Base-by-base conservation (phyloP, 1,140 invertebrate species). In the Drosophila athabasca region DNA sequence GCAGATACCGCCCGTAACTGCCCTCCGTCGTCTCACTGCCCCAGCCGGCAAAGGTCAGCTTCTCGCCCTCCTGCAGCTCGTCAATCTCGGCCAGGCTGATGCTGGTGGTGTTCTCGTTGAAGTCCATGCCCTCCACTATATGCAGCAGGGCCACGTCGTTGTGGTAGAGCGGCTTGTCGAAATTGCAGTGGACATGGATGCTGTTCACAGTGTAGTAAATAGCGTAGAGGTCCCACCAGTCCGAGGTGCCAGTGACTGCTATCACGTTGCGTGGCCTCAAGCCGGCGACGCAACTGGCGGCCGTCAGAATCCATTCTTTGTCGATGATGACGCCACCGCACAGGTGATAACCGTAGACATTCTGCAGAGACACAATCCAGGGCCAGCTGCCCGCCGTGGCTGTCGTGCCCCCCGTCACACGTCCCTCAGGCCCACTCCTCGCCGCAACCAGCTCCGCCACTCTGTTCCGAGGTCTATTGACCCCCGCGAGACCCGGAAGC, bases 131-230 rank as follows among this genome's bases (percentile, higher is more conserved):
- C 0, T 70, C 54, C 0, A 6, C 11, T 13, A 93, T 52, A 46
- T 90, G 90, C 0, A 94, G 58, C 0, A 94, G 61, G 29, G 93
- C 93, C 29, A 94, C 91, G 46, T 94, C 94, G 69, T 94, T 94
- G 46, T 72, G 76, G 70, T 90, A 92, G 3, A 80, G 52, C 1
- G 91, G 91, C 48, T 83, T 72, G 54, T 91, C 85, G 17, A 93
- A 91, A 48, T 90, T 90, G 43, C 88, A 90, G 15, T 91, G 90
- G 0, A 79, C 49, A 26, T 79, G 61, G 1, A 91, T 84, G 41
- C 74, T 48, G 11, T 76, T 65, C 29, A 85, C 84, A 24, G 44
- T 19, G 31, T 87, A 82, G 26, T 55, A 59, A 1, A 50, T 26
- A 2, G 67, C 66, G 1, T 29, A 46, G 1, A 58, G 54, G 6